phyloP scores from a whole-genome alignment of 2,888 invertebrate genomes.

The Parnassius apollo region DNA sequence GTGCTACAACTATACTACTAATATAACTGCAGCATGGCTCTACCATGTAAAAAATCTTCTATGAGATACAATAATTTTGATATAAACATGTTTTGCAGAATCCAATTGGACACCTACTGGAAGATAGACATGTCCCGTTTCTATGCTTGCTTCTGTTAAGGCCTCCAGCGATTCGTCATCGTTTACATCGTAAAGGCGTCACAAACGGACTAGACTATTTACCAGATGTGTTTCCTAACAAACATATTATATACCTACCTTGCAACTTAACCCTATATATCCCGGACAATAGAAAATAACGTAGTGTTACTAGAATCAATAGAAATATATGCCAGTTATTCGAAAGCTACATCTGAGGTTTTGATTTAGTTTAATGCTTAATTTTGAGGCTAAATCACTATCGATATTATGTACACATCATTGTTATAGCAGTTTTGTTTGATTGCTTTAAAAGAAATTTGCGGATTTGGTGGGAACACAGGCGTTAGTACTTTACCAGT shows the following conservation, averaged over 20 bases:
- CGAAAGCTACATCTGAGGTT: not conserved
- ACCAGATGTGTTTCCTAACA: not conserved
- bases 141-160: constrained; percentile 72
- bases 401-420: constrained; percentile 1
- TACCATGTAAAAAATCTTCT: too few relatives aligned
- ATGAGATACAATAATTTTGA: too few relatives aligned
- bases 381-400: constrained; percentile 9
- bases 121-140: constrained; percentile 64
- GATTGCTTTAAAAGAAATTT: not conserved
- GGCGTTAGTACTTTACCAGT: too few relatives aligned
- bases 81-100: constrained; percentile 43
- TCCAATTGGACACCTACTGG: constrained; percentile 55
- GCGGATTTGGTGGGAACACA: not conserved
- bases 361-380: constrained; percentile 4
- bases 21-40: too few relatives aligned
- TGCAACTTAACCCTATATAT: not conserved
- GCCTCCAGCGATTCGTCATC: not conserved
- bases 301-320: not conserved
- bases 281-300: not conserved
- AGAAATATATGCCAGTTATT: not conserved
- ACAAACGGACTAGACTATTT: constrained; percentile 7
- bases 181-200: not conserved
- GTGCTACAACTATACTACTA: too few relatives aligned
- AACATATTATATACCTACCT: not conserved
- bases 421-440: not conserved